Base-by-base conservation (phyloP, 1,140 invertebrate genomes). In the Papilio polyxenes region DNA sequence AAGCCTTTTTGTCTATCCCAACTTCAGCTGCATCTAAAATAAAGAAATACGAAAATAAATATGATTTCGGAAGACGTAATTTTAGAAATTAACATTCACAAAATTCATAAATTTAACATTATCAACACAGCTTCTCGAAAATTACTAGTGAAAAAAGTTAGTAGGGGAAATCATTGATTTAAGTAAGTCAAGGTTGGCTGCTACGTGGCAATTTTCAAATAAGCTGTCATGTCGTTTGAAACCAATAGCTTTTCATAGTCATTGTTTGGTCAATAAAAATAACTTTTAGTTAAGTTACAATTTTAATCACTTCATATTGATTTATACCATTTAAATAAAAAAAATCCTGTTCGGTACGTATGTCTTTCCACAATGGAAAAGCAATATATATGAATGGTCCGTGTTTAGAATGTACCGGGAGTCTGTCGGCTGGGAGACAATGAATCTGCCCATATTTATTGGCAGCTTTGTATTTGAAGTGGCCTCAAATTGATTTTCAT, bases 141-240 rank as follows among this genome's bases (percentile, higher is more conserved):
- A 59, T 59, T 59, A n/a, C 6, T 51, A 51, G 2, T 59, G 5
- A 20, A 59, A 59, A 17, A n/a, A 6, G 23, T 31, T 69, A 15
- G 65, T 69, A 69, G 65, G 65, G 65, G 65, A 69, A 69, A 23
- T 69, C 65, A 69, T 69, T 37, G 65, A 37, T 31, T 69, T 15
- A 69, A 69, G 65, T 69, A 69, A 69, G 65, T 69, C 65, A 69
- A 69, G 65, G 65, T 69, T 69, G 23, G 13, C 23, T 37, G 65
- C 65, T 69, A 37, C 11, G 23, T 40, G 65, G 31, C 31, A 31
- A 69, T 23, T 69, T 13, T 37, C 23, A 13, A 69, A 69, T 69
- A 69, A 69, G 65, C 65, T 37, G 31, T 69, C 65, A 15, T 65
- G 62, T 65, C 23, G 31, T 69, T 69, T 69, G 10, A 69, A 69